phyloP scores from a whole-genome alignment of 2,888 invertebrate species.

The Drosophila vallismaia region DNA sequence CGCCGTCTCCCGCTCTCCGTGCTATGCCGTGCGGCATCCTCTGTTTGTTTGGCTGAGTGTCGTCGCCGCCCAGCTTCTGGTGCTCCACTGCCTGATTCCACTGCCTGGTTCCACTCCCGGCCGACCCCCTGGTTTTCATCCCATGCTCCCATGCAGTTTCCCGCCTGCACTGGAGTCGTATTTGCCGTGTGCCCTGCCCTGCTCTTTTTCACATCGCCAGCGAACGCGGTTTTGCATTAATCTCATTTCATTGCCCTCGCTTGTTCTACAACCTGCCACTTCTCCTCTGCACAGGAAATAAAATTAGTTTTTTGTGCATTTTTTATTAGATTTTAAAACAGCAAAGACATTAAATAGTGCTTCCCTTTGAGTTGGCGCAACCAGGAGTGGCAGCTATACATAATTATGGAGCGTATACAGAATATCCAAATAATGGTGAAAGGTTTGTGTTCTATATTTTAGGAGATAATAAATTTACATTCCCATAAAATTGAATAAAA shows the following conservation, averaged over 20 bases:
- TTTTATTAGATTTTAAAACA: neutral
- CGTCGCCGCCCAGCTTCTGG: conserved; percentile 21
- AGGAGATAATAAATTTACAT: neutral
- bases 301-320: conserved; percentile 1
- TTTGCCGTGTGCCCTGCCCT: conserved; percentile 66
- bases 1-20: conserved; percentile 13
- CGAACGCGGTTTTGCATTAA: conserved; percentile 73
- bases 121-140: conserved; percentile 7
- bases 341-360: neutral
- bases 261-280: conserved; percentile 48
- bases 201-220: conserved; percentile 55
- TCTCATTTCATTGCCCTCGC: conserved; percentile 72
- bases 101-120: neutral
- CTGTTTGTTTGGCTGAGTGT: conserved; percentile 48
- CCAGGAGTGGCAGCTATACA: neutral
- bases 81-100: neutral
- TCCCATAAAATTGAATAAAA: neutral
- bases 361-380: neutral
- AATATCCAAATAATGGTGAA: too few species aligned
- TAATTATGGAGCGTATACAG: too few species aligned
- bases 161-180: conserved; percentile 36
- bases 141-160: neutral
- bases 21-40: conserved; percentile 10
- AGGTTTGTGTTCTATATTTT: too few species aligned
- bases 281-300: conserved; percentile 9